Conservation (phyloP, 2,888 invertebrate genomes). For the Thysanoteuthis rhombus region DNA sequence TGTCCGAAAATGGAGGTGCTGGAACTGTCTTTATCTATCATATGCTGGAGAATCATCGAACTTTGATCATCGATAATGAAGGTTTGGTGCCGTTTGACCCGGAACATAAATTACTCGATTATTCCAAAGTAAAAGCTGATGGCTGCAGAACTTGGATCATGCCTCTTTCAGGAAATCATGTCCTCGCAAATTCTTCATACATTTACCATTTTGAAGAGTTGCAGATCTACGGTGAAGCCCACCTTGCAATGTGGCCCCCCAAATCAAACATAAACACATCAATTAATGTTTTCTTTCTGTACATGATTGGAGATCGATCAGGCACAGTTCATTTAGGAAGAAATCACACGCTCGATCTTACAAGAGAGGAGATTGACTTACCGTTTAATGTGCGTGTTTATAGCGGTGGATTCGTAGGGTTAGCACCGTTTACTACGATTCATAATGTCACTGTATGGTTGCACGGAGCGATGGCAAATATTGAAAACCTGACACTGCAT, state of each 20-base stretch:
- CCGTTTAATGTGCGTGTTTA: slow-evolving; percentile 53
- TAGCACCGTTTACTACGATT: slow-evolving; percentile 51
- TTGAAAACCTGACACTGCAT: slow-evolving; percentile 50
- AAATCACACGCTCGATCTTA: slow-evolving; percentile 49
- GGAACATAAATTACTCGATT: slow-evolving; percentile 45
- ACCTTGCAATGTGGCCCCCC: slow-evolving; percentile 46
- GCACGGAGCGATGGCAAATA: slow-evolving; percentile 49
- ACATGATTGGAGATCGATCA: slow-evolving; percentile 58
- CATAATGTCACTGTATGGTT: slow-evolving; percentile 56
- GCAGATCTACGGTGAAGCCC: slow-evolving; percentile 51
- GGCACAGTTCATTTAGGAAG: slow-evolving; percentile 55
- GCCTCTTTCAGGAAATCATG: slow-evolving; percentile 46
- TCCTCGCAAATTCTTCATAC: slow-evolving; percentile 42
- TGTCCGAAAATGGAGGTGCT: slow-evolving; percentile 49
- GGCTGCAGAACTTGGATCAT: slow-evolving; percentile 53
- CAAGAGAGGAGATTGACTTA: slow-evolving; percentile 48
- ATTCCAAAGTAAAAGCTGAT: slow-evolving; percentile 44
- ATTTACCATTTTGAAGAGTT: slow-evolving; percentile 49
- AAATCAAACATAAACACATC: slow-evolving; percentile 40
- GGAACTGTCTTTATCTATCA: slow-evolving; percentile 53
- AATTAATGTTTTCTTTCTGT: slow-evolving; percentile 49
- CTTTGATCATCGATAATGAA: slow-evolving; percentile 50
- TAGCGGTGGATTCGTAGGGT: slow-evolving; percentile 42
- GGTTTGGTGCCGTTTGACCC: slow-evolving; percentile 42
- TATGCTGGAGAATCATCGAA: slow-evolving; percentile 47